Evolutionary conservation across 2,113 vertebrate species (phyloP).

Genomic region (Tiliqua scincoides): DNA sequence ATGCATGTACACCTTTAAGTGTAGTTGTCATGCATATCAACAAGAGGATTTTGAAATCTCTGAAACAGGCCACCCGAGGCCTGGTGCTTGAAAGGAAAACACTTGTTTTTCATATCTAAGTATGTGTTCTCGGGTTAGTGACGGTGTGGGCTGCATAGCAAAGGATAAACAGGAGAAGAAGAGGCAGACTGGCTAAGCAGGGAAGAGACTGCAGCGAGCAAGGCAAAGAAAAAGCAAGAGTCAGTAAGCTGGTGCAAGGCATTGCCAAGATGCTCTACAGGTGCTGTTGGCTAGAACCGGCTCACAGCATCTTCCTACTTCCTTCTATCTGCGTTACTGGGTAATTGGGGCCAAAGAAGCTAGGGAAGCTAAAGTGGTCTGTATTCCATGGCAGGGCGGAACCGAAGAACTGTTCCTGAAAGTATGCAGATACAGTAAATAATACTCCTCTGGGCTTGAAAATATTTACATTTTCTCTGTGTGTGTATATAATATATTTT

Average conservation of each 20-base stretch:
- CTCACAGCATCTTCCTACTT: neutral
- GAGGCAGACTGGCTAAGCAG: too few relatives aligned
- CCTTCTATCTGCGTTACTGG: neutral
- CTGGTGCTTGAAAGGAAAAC: neutral
- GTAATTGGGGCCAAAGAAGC: neutral
- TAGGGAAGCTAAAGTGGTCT: neutral
- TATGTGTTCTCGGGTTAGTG: neutral
- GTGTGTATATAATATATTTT: neutral
- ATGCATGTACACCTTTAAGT: neutral
- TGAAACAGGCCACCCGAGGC: neutral
- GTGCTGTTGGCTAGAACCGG: neutral
- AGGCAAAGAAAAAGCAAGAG: neutral
- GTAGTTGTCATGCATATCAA: neutral
- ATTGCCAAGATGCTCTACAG: neutral
- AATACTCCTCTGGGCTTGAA: neutral
- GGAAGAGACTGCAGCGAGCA: neutral
- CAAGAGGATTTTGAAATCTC: neutral
- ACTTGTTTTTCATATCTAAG: neutral
- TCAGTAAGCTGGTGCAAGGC: neutral
- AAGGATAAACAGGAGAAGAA: neutral
- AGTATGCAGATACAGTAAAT: neutral
- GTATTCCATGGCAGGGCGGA: neutral
- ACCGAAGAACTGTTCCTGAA: neutral
- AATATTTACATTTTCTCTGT: neutral
- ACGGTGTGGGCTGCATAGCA: neutral